phyloP scores from a whole-genome alignment of 2,113 vertebrate species.

The Pedionomus torquatus region DNA sequence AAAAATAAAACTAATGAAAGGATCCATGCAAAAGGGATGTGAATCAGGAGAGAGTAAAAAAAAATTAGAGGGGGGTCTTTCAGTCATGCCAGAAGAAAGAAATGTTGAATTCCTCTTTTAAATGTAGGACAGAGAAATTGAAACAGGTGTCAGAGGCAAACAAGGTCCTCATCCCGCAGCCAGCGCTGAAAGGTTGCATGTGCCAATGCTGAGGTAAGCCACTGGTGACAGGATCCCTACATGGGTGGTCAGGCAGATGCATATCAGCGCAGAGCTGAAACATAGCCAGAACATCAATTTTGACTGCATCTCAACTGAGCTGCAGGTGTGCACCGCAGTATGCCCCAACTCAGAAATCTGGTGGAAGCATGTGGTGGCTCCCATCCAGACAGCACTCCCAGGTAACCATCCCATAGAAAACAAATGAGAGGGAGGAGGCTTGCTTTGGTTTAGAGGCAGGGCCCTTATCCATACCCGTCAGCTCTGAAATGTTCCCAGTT shows the following conservation, averaged over 20 bases:
- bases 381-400: background rate
- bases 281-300: background rate
- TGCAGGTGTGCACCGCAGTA: background rate
- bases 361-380: background rate
- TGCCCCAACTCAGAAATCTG: background rate
- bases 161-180: background rate
- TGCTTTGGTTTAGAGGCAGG: background rate
- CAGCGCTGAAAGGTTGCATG: background rate
- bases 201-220: background rate
- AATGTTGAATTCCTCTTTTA: background rate
- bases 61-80: background rate
- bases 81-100: background rate
- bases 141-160: background rate
- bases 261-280: background rate
- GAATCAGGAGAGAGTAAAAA: background rate
- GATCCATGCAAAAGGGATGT: background rate
- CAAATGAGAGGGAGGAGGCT: background rate
- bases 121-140: background rate
- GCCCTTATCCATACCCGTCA: background rate
- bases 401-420: background rate
- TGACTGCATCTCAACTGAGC: background rate
- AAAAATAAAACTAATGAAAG: background rate
- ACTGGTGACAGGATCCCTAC: slow-evolving; percentile 15
- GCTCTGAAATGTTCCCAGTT: background rate
- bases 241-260: slow-evolving; percentile 33